A percentile compares a stretch with the other conserved stretches of the same genome.
Evolutionary conservation across 2,113 vertebrate species (phyloP).

Genomic region (Perognathus longimembris): DNA sequence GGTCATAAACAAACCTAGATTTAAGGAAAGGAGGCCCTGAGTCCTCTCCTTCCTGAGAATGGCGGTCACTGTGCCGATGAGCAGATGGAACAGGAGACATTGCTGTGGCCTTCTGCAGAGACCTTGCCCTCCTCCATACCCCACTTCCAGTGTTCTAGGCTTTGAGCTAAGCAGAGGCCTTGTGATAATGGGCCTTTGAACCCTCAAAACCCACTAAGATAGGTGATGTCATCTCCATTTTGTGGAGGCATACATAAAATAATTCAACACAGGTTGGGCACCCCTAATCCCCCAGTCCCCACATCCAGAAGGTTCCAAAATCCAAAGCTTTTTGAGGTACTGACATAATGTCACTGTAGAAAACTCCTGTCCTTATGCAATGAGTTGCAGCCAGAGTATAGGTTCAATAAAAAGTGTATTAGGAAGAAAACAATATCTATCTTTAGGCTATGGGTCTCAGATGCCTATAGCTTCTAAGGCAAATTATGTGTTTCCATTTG

Average conservation of each 20-base stretch:
- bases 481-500: not conserved
- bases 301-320: not conserved
- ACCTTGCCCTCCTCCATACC: too few species aligned
- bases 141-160: rapidly evolving
- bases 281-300: not conserved
- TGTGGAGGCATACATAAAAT: not conserved
- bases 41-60: not conserved
- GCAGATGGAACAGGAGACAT: rapidly evolving
- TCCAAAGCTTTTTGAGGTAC: not conserved
- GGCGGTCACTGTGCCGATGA: too few species aligned
- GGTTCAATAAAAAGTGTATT: not conserved
- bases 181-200: too few species aligned
- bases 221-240: too few species aligned
- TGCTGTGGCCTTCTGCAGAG: not conserved
- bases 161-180: not conserved
- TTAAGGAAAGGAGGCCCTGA: not conserved
- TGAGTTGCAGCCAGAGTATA: not conserved
- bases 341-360: not conserved
- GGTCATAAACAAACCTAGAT: not conserved
- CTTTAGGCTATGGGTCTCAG: not conserved
- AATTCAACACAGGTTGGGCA: not conserved
- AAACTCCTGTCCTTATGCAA: not conserved
- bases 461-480: not conserved
- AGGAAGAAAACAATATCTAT: not conserved
- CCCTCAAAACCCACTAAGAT: not conserved